A percentile compares a stretch with the other conserved stretches of the same genome.
phyloP scores from a whole-genome alignment of 2,113 vertebrate species.

The Rhinoptilus africanus region DNA sequence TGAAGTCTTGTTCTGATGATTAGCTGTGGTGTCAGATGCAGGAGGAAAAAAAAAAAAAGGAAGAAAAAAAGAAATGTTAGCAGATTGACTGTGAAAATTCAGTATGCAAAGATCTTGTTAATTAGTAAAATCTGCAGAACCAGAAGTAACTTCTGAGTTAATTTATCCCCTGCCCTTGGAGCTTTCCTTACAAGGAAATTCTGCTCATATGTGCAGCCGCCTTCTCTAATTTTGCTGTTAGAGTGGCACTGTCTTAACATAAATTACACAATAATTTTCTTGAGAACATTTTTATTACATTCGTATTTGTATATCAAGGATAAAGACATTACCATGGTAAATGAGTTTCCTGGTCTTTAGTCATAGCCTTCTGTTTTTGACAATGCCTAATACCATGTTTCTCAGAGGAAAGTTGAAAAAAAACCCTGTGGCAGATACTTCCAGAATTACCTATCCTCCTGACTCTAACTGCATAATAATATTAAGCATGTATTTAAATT shows the following conservation, averaged over 20 bases:
- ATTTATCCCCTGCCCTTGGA: constrained; percentile 41
- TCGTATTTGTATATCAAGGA: background rate
- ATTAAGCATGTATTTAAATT: background rate
- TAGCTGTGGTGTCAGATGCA: constrained; percentile 19
- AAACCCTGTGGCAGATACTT: background rate
- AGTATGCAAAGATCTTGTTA: constrained; percentile 44
- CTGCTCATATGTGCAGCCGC: background rate
- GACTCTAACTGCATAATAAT: background rate
- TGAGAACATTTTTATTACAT: background rate
- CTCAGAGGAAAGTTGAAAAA: background rate
- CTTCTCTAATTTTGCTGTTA: background rate
- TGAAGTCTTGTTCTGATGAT: constrained; percentile 45
- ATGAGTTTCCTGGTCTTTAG: constrained; percentile 2
- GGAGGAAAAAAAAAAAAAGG: background rate
- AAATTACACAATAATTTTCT: constrained; percentile 22
- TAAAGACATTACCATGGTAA: background rate
- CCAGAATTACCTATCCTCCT: background rate
- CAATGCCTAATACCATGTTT: background rate
- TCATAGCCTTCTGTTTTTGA: background rate
- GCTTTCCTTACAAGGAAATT: constrained; percentile 38
- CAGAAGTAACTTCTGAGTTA: constrained; percentile 57
- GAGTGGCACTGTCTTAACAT: background rate
- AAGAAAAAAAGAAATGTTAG: background rate
- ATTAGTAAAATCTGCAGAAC: constrained; percentile 57
- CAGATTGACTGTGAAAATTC: constrained; percentile 43